Conservation (phyloP, 2,113 vertebrate species). For the Tenebrosternarchus preto region DNA sequence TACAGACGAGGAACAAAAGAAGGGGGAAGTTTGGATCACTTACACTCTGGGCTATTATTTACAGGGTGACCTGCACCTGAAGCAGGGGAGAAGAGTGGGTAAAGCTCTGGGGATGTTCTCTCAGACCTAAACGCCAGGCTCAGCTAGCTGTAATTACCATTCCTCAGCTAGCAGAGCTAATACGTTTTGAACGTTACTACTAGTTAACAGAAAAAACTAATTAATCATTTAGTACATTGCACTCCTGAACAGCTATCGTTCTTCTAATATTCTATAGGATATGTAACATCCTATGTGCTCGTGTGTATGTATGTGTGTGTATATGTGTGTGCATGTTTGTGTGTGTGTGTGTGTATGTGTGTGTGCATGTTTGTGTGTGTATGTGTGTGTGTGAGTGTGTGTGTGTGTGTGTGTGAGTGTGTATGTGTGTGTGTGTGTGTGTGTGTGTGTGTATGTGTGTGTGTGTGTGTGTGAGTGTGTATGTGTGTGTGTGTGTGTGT, state of each 20-base stretch:
- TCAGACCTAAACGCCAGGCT: constrained; percentile 66
- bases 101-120: constrained; percentile 69
- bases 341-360: constrained; percentile 14
- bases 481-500: constrained; percentile 8
- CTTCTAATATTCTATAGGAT: constrained; percentile 38
- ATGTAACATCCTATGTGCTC: constrained; percentile 39
- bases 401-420: neutral
- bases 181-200: constrained; percentile 70
- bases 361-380: constrained; percentile 12
- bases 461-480: constrained; percentile 42
- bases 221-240: constrained; percentile 69
- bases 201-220: constrained; percentile 71
- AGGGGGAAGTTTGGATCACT: constrained; percentile 3
- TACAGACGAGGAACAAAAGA: constrained; percentile 9
- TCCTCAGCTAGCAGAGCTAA: constrained; percentile 71
- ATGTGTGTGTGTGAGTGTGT: constrained; percentile 28
- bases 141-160: constrained; percentile 65
- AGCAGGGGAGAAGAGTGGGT: constrained; percentile 54
- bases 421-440: constrained; percentile 29
- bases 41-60: constrained; percentile 27
- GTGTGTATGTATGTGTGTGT: neutral
- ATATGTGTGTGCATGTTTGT: constrained; percentile 36
- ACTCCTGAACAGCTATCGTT: constrained; percentile 64
- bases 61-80: constrained; percentile 4
- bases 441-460: constrained; percentile 19